Evolutionary conservation across 1,140 invertebrate species (phyloP).

Genomic region (Nomia melanderi): DNA sequence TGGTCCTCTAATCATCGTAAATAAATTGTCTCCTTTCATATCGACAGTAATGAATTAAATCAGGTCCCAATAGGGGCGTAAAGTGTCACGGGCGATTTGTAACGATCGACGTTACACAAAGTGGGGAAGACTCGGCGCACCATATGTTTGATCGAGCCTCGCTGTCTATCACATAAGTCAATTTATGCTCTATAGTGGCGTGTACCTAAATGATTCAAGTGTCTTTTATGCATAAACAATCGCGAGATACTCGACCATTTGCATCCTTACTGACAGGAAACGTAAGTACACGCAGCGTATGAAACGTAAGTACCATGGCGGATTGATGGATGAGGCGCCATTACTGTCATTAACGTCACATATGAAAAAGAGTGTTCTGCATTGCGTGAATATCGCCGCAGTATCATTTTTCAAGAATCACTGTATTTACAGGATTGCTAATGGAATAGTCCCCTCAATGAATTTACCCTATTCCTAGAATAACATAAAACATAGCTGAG

Average conservation of each 20-base stretch:
- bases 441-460: not conserved
- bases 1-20: not conserved
- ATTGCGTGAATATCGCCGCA: not conserved
- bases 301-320: not conserved
- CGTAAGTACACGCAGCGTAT: not conserved
- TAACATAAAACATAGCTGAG: not conserved
- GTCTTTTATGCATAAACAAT: not conserved
- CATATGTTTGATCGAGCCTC: not conserved
- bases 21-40: not conserved
- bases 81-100: not conserved
- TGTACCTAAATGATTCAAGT: not conserved
- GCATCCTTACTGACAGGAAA: not conserved
- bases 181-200: not conserved
- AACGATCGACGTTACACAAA: not conserved
- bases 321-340: not conserved
- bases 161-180: not conserved
- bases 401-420: not conserved
- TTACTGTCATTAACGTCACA: not conserved
- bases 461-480: constrained; percentile 3
- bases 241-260: too few species aligned
- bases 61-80: not conserved
- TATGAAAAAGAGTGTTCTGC: not conserved
- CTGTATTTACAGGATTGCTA: not conserved
- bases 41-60: not conserved
- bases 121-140: not conserved